Evolutionary conservation across 2,888 invertebrate genomes (phyloP), one percentile per base, ranked within the genome.

Genomic region (Stomorhina lunata): DNA sequence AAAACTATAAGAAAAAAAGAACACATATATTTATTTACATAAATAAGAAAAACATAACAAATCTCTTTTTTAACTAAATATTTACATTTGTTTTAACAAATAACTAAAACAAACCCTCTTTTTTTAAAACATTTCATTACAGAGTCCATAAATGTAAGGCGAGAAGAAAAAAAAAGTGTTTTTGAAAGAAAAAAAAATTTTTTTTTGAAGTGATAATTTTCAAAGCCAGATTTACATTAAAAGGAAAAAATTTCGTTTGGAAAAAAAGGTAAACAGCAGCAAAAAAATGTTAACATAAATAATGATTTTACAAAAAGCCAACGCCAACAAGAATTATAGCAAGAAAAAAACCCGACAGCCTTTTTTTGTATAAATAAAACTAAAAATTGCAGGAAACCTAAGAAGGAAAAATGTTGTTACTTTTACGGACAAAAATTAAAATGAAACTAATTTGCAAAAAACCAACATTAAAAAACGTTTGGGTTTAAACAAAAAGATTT

Each of bases 401-500:
- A 76, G 27, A 73, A 61, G 15, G 32, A 82, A 82, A 79, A 79
- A 82, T 79, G 75, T 76, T 86, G 84, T 81, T 83, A 78, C 81
- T 80, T 69, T 63, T 81, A 81, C 82, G 83, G 83, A 83, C 83
- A 83, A 83, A 81, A 82, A 83, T 79, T 84, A 85, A 86, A 84
- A 86, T 85, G 83, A 84, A 84, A 84, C 80, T 81, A 76, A 85
- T 85, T 85, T 80, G 79, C 80, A 80, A 76, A 55, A 81, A 75
- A 59, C 59, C 45, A 61, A 72, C 84, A 79, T 72, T 68, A 65
- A 71, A 81, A 69, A 80, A 77, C 32, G 63, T 81, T 83, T 68
- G 68, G 53, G 72, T 80, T 73, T 80, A 68, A 75, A 48, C 27
- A 6, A 43, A 57, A 69, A 55, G 32, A 32, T n/a, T n/a, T n/a